Evolutionary conservation across 2,113 vertebrate genomes (phyloP).

Genomic region (Saccopteryx leptura): DNA sequence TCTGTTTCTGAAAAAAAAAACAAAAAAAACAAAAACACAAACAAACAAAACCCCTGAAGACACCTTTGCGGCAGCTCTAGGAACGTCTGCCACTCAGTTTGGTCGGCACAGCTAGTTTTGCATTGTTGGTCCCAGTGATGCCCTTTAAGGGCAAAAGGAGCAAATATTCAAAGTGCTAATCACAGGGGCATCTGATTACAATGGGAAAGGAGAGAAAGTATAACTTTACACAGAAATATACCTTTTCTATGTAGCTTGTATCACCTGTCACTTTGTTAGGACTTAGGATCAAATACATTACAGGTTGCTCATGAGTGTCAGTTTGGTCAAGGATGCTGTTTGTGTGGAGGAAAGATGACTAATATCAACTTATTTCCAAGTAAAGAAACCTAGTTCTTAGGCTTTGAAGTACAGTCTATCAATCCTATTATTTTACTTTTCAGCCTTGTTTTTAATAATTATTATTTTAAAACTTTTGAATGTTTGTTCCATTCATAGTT

Average conservation of each 20-base stretch:
- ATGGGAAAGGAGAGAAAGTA: background rate
- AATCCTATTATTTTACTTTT: conserved; percentile 18
- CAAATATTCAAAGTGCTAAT: background rate
- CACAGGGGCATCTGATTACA: background rate
- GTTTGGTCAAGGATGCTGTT: background rate
- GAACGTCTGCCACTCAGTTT: background rate
- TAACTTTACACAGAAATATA: background rate
- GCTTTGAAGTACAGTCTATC: background rate
- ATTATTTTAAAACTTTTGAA: background rate
- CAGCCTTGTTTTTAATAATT: background rate
- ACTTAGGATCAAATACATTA: background rate
- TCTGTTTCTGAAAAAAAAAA: too few relatives aligned
- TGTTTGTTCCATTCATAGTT: background rate
- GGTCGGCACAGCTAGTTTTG: background rate
- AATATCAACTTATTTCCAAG: background rate
- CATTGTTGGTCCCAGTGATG: background rate
- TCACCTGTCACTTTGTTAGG: background rate
- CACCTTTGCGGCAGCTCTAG: background rate
- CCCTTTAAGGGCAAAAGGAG: background rate
- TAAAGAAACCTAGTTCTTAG: background rate
- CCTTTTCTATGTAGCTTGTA: background rate
- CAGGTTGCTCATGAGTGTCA: background rate
- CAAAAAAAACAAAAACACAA: background rate
- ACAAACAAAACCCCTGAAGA: background rate
- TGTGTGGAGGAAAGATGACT: background rate